Evolutionary conservation across 2,113 vertebrate genomes (phyloP), one percentile per base, ranked within the genome.

Genomic region (Saguinus midas): DNA sequence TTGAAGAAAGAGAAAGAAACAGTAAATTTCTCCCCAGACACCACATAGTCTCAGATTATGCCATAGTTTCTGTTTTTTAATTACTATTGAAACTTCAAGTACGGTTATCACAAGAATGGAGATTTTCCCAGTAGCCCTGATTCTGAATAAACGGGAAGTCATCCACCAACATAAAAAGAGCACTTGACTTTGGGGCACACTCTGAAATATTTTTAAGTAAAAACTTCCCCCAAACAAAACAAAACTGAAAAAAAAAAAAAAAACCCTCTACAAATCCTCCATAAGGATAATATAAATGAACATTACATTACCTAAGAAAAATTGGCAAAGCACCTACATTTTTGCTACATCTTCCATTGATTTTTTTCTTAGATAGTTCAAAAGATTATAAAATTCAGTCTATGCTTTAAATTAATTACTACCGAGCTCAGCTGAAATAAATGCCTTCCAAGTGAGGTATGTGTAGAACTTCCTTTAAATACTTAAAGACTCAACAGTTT

Each of bases 111-210:
- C 78, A 94, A 91, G 76, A 95, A 85, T 76, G 80, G 76, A 93
- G 27, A 87, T 75, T 64, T 95, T 94, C n/a, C 81, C 43, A 96
- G 8, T 78, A 58, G 20, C 70, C 72, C 23, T 92, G 79, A 93
- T 32, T 90, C n/a, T 32, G 55, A 86, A 13, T 79, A 94, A 97
- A 97, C 73, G 96, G 79, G 57, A 88, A 96, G 23, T 90, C 66
- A 58, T 86, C 52, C 55, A 58, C 66, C 16, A 73, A 40, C 37
- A 61, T 92, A 95, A 91, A 94, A 87, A 86, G 68, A 83, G 9
- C 1, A 11, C 21, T 64, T 3, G 25, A 85, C 57, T 93, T 58
- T 81, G 73, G 64, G 48, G n/a, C 3, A 70, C n/a, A 75, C 20
- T 86, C 50, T 78, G 52, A 88, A 85, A 91, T 48, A 48, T 29